A percentile compares a stretch with the other conserved stretches of the same genome.
Conservation (phyloP, 2,113 vertebrate genomes). For the Ameiurus melas region DNA sequence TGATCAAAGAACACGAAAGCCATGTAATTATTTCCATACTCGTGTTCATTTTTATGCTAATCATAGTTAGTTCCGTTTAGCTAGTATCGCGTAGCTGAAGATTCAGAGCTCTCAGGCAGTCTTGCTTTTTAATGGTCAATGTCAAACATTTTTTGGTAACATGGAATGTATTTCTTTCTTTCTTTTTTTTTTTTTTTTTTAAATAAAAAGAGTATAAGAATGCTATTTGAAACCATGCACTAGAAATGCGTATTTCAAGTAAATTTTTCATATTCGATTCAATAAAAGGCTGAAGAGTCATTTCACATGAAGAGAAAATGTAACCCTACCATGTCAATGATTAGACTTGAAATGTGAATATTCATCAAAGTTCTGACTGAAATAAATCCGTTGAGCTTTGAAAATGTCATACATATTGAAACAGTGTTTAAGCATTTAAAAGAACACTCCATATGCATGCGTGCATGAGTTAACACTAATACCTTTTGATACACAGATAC, state of each 20-base stretch:
- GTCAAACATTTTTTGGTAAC: neutral
- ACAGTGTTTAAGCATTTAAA: neutral
- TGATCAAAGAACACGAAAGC: constrained; percentile 44
- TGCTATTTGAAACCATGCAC: neutral
- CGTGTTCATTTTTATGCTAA: neutral
- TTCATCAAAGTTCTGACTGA: neutral
- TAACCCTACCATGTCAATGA: neutral
- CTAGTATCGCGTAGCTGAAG: neutral
- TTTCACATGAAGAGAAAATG: neutral
- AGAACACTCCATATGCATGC: neutral
- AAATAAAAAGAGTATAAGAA: neutral
- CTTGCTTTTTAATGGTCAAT: neutral
- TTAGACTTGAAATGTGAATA: neutral
- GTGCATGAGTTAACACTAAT: neutral
- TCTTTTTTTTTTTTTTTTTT: neutral
- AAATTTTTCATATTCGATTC: neutral
- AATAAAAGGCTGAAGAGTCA: neutral
- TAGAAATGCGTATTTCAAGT: neutral
- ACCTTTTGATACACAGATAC: neutral
- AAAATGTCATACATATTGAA: neutral
- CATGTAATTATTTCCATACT: constrained; percentile 47
- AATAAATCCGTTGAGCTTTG: neutral
- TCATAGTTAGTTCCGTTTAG: constrained; percentile 1
- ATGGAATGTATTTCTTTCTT: neutral
- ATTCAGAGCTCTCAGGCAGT: constrained; percentile 4